Evolutionary conservation across 2,113 vertebrate species (phyloP), one percentile per base, ranked within the genome.

Genomic region (Cyanoderma ruficeps): DNA sequence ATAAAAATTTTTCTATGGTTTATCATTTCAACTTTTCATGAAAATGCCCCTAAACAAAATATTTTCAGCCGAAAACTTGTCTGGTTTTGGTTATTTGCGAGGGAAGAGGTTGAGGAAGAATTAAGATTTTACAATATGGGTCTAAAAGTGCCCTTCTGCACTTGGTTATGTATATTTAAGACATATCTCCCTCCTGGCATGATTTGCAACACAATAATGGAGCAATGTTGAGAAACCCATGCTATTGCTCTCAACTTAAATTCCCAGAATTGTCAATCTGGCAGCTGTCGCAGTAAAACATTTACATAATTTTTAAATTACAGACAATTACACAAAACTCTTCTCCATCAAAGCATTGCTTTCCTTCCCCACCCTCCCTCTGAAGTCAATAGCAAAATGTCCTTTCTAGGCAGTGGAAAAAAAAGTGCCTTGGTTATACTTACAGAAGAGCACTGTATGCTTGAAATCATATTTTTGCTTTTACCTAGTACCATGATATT

Each of bases 251-350:
- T 86, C 17, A 28, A 67, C 55, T 96, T 95, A 77, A 85, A 94
- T 97, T 94, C 85, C 79, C 95, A 94, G 94, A 83, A 94, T 95
- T 96, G 93, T 94, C 91, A 96, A 80, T 96, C 82, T 83, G 87
- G 76, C 92, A 92, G 68, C 76, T 86, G 68, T 86, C 79, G 70
- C 67, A 92, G 85, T 44, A 82, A 70, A 95, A 60, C 23, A 88
- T 93, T 89, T 95, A 91, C 84, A 91, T 87, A 85, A 95, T 95
- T 97, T 95, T 96, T 87, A 85, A 96, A 95, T 94, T 93, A 96
- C 67, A 83, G 84, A 46, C 77, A 91, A 83, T 94, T 94, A 85
- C 65, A 92, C 63, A 93, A 91, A 91, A 33, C 39, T 47, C 71
- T 52, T 77, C 44, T 90, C 52, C 93, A 92, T 90, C 87, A 94